Base-by-base conservation (phyloP, 1,140 invertebrate species). In the Latrodectus geometricus region DNA sequence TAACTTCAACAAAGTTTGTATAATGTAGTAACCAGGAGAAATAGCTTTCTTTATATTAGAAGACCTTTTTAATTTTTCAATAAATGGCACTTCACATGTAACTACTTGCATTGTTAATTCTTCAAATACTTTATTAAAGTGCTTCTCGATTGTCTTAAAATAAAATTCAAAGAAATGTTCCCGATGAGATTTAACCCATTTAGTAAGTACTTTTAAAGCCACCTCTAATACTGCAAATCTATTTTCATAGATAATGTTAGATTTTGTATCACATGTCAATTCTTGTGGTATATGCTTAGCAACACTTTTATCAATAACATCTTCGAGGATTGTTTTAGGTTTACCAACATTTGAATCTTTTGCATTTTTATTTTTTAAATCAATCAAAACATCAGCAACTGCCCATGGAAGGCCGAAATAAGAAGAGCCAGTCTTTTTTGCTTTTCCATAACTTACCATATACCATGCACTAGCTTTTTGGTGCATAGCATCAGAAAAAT, bases 401-500 rank as follows among this genome's bases (percentile, higher is more conserved):
- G 77, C 70, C 88, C 88, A 88, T 21, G 88, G 88, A 21, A 88
- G 76, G 15, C 88, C 86, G 81, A 88, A 88, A n/a, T 23, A 70
- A 9, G 1, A 49, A 8, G 20, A 49, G 7, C 49, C 73, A 9
- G 2, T 15, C 4, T 21, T 50, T 14, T 74, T 49, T 8, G 8
- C 15, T 61, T 80, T 72, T 20, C 74, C 35, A 50, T 90, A 90
- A 12, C 89, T 86, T n/a, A 90, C 88, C 81, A 88, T 89, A 66
- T 90, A 90, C 89, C 89, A 90, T 17, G 89, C 88, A 65, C 78
- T 79, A 20, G 89, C 89, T 69, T 90, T 90, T 68, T 86, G 75
- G 11, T 78, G 21, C 87, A 88, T 75, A 70, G 76, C 88, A 56
- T 87, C 72, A 70, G 78, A 76, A 61, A 50, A 76, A 52, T 54